Evolutionary conservation across 1,140 invertebrate genomes (phyloP).

Genomic region (Eriocheir sinensis): DNA sequence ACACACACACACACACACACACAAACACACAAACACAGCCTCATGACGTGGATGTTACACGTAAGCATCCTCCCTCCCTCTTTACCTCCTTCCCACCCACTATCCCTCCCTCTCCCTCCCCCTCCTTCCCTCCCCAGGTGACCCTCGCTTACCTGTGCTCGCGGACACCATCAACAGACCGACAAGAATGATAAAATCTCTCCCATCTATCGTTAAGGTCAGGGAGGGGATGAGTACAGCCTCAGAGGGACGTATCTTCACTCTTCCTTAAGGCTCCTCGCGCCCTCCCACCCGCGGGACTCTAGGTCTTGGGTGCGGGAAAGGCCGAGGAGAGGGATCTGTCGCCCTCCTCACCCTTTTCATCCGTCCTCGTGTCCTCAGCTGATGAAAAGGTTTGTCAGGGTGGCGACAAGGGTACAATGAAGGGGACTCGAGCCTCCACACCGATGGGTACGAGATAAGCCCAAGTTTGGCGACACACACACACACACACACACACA

Average conservation of each 20-base stretch:
- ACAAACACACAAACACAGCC: too few species aligned
- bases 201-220: slow-evolving; percentile 57
- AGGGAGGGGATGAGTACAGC: not conserved
- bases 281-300: not conserved
- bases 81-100: not conserved
- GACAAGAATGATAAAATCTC: slow-evolving; percentile 68
- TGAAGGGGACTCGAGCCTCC: not conserved
- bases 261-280: not conserved
- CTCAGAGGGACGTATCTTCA: not conserved
- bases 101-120: not conserved
- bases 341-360: slow-evolving; percentile 32
- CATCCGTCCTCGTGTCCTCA: slow-evolving; percentile 31
- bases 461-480: slow-evolving; percentile 55
- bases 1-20: too few species aligned
- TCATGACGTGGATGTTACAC: not conserved
- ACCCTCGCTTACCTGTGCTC: slow-evolving; percentile 47
- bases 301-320: not conserved
- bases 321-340: not conserved
- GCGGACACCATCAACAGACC: slow-evolving; percentile 63
- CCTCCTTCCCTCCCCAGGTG: not conserved
- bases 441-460: not conserved
- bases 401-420: slow-evolving; percentile 52
- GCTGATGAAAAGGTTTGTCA: slow-evolving; percentile 53
- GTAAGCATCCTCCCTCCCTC: not conserved
- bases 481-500: slow-evolving; percentile 16